Conservation (phyloP, 2,888 invertebrate species). For the Apotomis betuletana region DNA sequence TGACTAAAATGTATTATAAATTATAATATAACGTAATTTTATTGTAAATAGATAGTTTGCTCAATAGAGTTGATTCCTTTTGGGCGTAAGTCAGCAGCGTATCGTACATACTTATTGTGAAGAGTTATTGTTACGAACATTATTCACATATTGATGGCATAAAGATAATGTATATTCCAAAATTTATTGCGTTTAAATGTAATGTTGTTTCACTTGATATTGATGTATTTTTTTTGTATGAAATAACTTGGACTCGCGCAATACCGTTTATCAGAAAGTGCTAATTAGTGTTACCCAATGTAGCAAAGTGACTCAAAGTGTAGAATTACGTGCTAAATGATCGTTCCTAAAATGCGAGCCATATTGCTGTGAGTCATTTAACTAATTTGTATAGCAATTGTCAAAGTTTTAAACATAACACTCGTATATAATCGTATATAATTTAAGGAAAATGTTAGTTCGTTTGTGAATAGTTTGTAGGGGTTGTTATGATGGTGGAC, state of each 20-base stretch:
- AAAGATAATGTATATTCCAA: too few relatives aligned
- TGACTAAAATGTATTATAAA: constrained; percentile 6
- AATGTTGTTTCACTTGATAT: too few relatives aligned
- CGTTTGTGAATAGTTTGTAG: constrained; percentile 11
- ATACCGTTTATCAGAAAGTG: not conserved
- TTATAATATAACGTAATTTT: not conserved
- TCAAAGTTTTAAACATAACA: constrained; percentile 8
- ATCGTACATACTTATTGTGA: not conserved
- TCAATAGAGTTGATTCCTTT: constrained; percentile 53
- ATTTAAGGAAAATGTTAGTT: not conserved
- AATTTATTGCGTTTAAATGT: too few relatives aligned
- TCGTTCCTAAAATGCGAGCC: constrained; percentile 31
- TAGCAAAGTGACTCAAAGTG: not conserved
- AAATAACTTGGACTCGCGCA: not conserved
- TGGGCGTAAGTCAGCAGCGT: constrained; percentile 43
- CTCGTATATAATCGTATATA: constrained; percentile 2
- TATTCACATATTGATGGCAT: too few relatives aligned
- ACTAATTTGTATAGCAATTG: constrained; percentile 1
- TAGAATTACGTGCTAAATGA: constrained; percentile 4
- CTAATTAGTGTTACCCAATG: not conserved
- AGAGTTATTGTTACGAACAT: too few relatives aligned
- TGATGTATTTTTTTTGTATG: too few relatives aligned
- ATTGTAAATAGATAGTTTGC: constrained; percentile 47
- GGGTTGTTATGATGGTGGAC: constrained; percentile 16
- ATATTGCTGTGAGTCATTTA: constrained; percentile 32